Base-by-base conservation (phyloP, 2,113 vertebrate genomes). In the Lethenteron reissneri region DNA sequence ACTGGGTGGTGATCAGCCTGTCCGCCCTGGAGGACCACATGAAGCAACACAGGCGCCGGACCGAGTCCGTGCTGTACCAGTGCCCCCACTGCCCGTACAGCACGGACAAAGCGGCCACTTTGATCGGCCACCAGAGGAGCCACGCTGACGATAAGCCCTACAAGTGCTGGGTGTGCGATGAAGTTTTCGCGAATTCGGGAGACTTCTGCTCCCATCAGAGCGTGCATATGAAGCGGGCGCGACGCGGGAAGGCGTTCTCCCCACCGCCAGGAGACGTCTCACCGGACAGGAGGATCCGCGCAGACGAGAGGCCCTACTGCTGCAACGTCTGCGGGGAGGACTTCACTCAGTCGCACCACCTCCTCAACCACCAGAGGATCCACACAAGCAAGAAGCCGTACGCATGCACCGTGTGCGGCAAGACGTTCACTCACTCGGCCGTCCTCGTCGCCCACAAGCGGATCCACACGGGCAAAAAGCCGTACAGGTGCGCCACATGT, bases 401-500 rank as follows among this genome's bases (percentile, higher is more conserved):
- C 64, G 21, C 64, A 11, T 68, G 64, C 64, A 68, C 64, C 9
- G 64, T 68, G n/a, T 68, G 64, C 64, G 64, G 15, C 15, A 68
- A 68, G 64, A 68, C 15, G 21, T 68, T 68, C 64, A 68, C 64
- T 17, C 15, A 11, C 21, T n/a, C 8, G 21, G 21, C 21, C 72
- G 9, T 64, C 70, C 71, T 15, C 13, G 69, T 71, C 71, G 71
- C 70, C 10, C 73, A 75, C 12, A 41, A 57, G 71, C 70, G 69
- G 15, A 71, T 71, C 15, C 74, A 75, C 70, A 71, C 74, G 3
- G 74, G 73, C 5, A 56, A 56, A 8, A 58, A 72, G 17, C 74
- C 74, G 11, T 72, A 68, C 64, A 11, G n/a, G n/a, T 68, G 64
- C 21, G 64, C n/a, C n/a, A 74, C 75, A 41, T 77, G 76, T 58